Base-by-base conservation (phyloP, 2,888 invertebrate species). In the Epistrophella euchroma region DNA sequence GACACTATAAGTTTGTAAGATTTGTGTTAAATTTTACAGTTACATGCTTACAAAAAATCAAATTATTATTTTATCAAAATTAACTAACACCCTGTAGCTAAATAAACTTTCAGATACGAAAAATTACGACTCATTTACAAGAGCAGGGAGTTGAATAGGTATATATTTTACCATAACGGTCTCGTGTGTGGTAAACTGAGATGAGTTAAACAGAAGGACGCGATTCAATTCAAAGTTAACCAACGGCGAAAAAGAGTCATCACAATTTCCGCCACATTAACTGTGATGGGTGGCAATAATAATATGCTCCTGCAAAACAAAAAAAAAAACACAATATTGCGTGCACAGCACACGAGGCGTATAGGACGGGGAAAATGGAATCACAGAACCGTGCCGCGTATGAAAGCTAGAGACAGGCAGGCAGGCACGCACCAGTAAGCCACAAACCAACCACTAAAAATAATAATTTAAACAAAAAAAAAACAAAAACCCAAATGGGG, bases 171-270 rank as follows among this genome's bases (percentile, higher is more conserved):
- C 17, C 25, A 22, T 56, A 19, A 17, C n/a, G 35, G 22, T 22
- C 15, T 13, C 13, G 62, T 22, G 15, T 28, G 13, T 15, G 35
- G 62, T 64, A 40, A 62, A 22, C 32, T 17, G 45, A 28, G 35
- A 32, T 68, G 50, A 68, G 50, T 25, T 68, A 17, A 17, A 43
- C 50, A 50, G 52, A 50, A 52, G 74, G 43, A 62, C 4, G 35
- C 64, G 40, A 76, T 85, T 85, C 72, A 85, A 85, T 85, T 85
- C 85, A 60, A 72, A 85, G 62, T 80, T 72, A 80, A 80, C 85
- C 85, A 85, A 85, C 85, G 72, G 62, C 85, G 85, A 80, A 80
- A 85, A 80, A 80, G 85, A 85, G 80, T 85, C 85, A 80, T 85
- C 84, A 85, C 72, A 72, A 80, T 80, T 80, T 85, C 85, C 80